Percentiles rank a stretch among this genome's conserved stretches.
phyloP scores from a whole-genome alignment of 2,797 vertebrate genomes.

The Glyptemys insculpta region DNA sequence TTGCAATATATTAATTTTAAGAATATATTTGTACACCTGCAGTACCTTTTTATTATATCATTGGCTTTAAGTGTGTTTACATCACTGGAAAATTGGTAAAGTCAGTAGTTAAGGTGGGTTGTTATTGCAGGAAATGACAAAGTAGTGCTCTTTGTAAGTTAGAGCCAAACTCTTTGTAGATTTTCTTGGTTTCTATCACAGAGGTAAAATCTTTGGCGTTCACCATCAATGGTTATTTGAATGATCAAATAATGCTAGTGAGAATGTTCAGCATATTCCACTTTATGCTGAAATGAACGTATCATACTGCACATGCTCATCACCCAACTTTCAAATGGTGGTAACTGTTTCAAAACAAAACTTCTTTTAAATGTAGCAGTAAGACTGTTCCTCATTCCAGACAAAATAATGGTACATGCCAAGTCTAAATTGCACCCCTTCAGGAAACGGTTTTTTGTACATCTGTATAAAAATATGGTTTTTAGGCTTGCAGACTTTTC shows the following conservation, averaged over 20 bases:
- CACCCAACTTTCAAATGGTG: background rate
- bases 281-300: background rate
- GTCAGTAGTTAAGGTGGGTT: background rate
- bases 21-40: background rate
- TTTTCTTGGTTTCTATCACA: background rate
- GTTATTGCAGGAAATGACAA: background rate
- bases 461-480: background rate
- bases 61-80: background rate
- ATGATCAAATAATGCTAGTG: conserved; percentile 24
- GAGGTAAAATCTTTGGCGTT: background rate
- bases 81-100: background rate
- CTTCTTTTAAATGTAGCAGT: background rate
- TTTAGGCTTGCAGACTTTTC: background rate
- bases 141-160: background rate
- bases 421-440: background rate
- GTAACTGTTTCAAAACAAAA: background rate
- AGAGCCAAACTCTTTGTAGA: background rate
- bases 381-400: background rate
- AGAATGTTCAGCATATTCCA: conserved; percentile 1
- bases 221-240: background rate
- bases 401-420: fast-evolving
- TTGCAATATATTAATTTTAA: background rate
- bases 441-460: background rate
- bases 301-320: background rate
- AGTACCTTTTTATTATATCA: background rate